Evolutionary conservation across 2,888 invertebrate genomes (phyloP), one percentile per base, ranked within the genome.

Genomic region (Drosophila borborema): DNA sequence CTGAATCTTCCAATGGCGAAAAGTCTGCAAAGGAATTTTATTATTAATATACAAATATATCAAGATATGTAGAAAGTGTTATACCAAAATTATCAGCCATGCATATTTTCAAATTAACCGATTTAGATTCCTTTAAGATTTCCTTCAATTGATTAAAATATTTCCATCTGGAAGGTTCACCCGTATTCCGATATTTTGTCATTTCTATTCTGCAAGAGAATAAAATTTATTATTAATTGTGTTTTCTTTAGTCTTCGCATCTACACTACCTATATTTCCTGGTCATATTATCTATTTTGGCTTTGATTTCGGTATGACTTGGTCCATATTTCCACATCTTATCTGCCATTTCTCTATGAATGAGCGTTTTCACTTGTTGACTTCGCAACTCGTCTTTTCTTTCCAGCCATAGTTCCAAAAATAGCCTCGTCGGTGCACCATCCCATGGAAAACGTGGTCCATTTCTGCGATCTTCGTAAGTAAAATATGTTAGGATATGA

Each of bases 251-350:
- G 3, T 3, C 14, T 23, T 9, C 7, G 20, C 31, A 9, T 10
- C 5, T 12, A 31, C 49, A 71, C 28, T n/a, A 55, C 86, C 70
- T 75, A 53, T 72, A 86, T 63, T 66, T 80, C 20, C 61, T 75
- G 7, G 71, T 80, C 83, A 84, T 77, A 16, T 86, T 84, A 20
- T 86, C 83, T 14, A 88, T 51, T 64, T 84, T 84, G 12, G 81
- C 54, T 41, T 75, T 88, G 7, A 84, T 34, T 48, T 80, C 89
- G 2, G 18, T 4, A 3, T 40, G 16, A 1, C 38, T 86, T 1
- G 56, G 43, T 0, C 60, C 53, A 51, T 70, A 88, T 28, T 59
- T 40, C 1, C 8, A 5, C 81, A 84, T 70, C 63, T 77, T 49
- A 1, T 41, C 31, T 0, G 75, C 64, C 34, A 84, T 82, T 45